These are phyloP conservation scores for Cotesia congregata DNA, from an alignment of 2,888 invertebrate genomes.

Conservation along the genomic window DNA sequence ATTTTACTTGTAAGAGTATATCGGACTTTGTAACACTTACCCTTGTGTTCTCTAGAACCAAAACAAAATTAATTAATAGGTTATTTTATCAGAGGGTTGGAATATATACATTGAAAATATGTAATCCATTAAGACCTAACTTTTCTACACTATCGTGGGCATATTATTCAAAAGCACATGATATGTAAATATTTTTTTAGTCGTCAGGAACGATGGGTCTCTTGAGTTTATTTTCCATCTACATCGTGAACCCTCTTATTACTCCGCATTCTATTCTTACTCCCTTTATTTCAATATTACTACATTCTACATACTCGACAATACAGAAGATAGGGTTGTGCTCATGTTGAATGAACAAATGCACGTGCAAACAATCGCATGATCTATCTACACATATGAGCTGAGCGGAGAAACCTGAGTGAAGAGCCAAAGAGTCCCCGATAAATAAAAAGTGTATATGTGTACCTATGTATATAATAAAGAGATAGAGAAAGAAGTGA, in stretches of 20 bases:
- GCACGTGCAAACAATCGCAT: slow-evolving; percentile 48
- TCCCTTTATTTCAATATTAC: neutral
- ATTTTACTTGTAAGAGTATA: neutral
- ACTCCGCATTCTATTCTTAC: slow-evolving; percentile 14
- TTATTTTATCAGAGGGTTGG: slow-evolving; percentile 9
- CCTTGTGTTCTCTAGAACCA: neutral
- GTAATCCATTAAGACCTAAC: slow-evolving; percentile 8
- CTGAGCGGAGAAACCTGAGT: neutral
- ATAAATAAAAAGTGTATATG: neutral
- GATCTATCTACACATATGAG: slow-evolving; percentile 24
- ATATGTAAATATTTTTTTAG: slow-evolving; percentile 41
- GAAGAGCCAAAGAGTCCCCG: neutral
- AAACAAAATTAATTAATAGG: neutral
- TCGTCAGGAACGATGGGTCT: slow-evolving; percentile 23
- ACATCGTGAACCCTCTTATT: slow-evolving; percentile 24
- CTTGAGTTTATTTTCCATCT: slow-evolving; percentile 31
- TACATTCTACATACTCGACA: neutral
- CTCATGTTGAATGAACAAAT: slow-evolving; percentile 37
- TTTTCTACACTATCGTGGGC: neutral
- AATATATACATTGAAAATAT: slow-evolving; percentile 15
- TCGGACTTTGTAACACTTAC: neutral
- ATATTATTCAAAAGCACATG: slow-evolving; percentile 30
- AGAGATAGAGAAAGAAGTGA: neutral
- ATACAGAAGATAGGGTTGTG: slow-evolving; percentile 8
- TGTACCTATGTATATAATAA: neutral